Percentiles rank a stretch among this genome's conserved stretches.
Conservation (phyloP, 2,797 vertebrate genomes). For the Rousettus madagascariensis region DNA sequence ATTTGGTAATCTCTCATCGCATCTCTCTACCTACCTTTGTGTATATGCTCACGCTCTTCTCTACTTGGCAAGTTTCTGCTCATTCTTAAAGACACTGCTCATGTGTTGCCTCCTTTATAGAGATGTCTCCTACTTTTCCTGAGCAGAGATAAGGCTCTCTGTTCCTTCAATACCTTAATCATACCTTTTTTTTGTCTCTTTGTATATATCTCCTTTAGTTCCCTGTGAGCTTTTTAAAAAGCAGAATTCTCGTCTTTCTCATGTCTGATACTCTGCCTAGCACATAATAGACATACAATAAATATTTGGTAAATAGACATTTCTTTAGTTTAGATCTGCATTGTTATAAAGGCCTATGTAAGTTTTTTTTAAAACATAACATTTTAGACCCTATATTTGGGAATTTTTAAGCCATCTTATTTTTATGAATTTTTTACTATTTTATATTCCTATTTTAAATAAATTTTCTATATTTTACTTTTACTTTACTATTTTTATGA, state of each 20-base stretch:
- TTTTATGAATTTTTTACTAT: conserved; percentile 47
- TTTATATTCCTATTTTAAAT: background rate
- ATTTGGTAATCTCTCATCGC: background rate
- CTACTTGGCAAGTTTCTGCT: background rate
- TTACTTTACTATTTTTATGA: conserved; percentile 14
- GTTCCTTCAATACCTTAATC: background rate
- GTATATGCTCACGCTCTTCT: background rate
- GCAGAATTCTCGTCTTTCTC: background rate
- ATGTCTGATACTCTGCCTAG: background rate
- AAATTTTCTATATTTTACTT: background rate
- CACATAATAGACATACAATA: background rate
- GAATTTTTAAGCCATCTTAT: conserved; percentile 24
- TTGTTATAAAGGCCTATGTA: conserved; percentile 24
- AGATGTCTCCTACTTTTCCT: conserved; percentile 1
- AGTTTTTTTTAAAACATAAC: background rate
- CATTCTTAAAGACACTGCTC: background rate
- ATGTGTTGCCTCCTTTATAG: background rate
- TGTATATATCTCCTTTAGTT: conserved; percentile 17
- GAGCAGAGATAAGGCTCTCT: conserved; percentile 3
- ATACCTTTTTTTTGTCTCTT: background rate
- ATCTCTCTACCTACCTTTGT: background rate
- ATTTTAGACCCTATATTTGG: conserved; percentile 34
- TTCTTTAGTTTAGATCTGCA: background rate
- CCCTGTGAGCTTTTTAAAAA: background rate
- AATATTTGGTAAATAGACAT: background rate